A percentile compares a stretch with the other conserved stretches of the same genome.
Evolutionary conservation across 2,888 invertebrate genomes (phyloP).

Genomic region (Molorchus minor): DNA sequence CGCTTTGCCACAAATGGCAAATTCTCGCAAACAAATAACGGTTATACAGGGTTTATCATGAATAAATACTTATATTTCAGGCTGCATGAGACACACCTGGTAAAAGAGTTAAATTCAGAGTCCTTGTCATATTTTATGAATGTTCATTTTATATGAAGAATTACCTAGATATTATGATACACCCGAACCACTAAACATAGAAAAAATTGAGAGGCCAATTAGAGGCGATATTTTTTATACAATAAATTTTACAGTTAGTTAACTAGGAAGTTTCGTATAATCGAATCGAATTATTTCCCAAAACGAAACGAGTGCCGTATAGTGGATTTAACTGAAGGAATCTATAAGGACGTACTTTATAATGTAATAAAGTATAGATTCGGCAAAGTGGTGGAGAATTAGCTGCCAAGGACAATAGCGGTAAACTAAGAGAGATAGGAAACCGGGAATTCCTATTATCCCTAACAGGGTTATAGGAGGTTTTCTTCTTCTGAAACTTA

Average conservation of each 20-base stretch:
- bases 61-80: too few species aligned
- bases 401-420: conserved; percentile 25
- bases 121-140: too few species aligned
- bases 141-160: too few species aligned
- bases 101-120: too few species aligned
- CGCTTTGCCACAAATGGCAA: too few species aligned
- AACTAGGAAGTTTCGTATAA: conserved; percentile 16
- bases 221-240: not conserved
- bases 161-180: not conserved
- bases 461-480: conserved; percentile 23
- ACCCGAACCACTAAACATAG: not conserved
- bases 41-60: too few species aligned
- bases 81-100: too few species aligned
- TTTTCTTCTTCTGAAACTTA: conserved; percentile 9
- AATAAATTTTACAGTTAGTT: conserved; percentile 6
- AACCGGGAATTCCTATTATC: conserved; percentile 32
- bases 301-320: conserved; percentile 26
- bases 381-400: conserved; percentile 38
- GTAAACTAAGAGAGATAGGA: conserved; percentile 15
- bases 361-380: conserved; percentile 50
- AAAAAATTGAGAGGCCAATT: not conserved
- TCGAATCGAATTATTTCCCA: conserved; percentile 20
- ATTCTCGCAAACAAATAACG: too few species aligned
- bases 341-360: conserved; percentile 43
- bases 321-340: conserved; percentile 31